A percentile compares a stretch with the other conserved stretches of the same genome.
These are phyloP conservation scores for Drosophila leonis DNA, from an alignment of 2,888 invertebrate genomes.

Conservation along the genomic window DNA sequence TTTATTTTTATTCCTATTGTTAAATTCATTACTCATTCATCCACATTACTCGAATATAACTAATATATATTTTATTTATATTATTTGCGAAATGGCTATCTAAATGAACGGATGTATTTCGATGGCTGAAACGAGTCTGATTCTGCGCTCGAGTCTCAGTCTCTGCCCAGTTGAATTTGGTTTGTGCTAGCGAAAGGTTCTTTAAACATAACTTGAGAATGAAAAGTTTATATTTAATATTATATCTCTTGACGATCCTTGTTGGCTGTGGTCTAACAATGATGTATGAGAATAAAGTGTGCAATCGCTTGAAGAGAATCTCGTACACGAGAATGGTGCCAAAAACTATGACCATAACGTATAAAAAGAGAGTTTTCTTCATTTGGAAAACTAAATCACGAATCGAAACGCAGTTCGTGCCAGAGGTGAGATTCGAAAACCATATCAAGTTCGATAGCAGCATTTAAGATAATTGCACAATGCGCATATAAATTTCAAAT, in stretches of 20 bases:
- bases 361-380: background rate
- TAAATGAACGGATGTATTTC: constrained; percentile 21
- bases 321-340: background rate
- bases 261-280: background rate
- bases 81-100: constrained; percentile 9
- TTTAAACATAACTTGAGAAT: background rate
- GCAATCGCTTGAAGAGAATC: background rate
- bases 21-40: too few relatives aligned
- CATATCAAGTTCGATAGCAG: background rate
- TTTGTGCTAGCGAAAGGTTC: background rate
- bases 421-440: constrained; percentile 9
- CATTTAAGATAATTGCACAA: background rate
- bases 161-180: constrained; percentile 36
- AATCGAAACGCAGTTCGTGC: background rate
- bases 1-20: too few relatives aligned
- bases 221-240: background rate
- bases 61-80: background rate
- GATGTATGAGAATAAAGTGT: background rate
- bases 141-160: background rate
- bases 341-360: background rate
- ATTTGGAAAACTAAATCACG: background rate
- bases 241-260: background rate
- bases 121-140: background rate
- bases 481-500: background rate
- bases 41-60: background rate